phyloP scores from a whole-genome alignment of 2,797 vertebrate species.

The Decapterus maruadsi region DNA sequence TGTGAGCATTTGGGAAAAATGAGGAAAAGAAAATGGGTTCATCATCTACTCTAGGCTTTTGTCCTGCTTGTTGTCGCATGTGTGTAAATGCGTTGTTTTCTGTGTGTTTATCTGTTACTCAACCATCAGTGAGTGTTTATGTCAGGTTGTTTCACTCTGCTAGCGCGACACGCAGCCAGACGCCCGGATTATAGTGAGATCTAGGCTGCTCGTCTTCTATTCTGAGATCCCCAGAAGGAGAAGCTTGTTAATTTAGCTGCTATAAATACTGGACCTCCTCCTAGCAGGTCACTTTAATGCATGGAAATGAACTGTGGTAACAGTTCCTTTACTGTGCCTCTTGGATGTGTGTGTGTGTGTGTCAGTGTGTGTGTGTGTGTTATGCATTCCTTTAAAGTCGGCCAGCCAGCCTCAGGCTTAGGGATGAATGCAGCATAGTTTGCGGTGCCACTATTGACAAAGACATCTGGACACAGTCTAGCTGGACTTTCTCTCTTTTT shows the following conservation, averaged over 20 bases:
- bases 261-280: constrained; percentile 76
- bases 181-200: constrained; percentile 65
- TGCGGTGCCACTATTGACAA: constrained; percentile 36
- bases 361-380: neutral
- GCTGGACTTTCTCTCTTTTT: neutral
- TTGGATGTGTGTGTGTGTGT: constrained; percentile 1
- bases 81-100: constrained; percentile 15
- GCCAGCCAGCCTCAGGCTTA: constrained; percentile 33
- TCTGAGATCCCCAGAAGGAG: constrained; percentile 73
- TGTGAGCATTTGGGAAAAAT: constrained; percentile 21
- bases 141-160: constrained; percentile 26
- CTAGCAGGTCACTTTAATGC: constrained; percentile 62
- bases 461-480: constrained; percentile 23
- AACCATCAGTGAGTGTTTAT: constrained; percentile 19
- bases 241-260: constrained; percentile 78
- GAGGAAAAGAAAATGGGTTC: neutral
- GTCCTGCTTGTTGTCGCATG: constrained; percentile 3
- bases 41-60: neutral
- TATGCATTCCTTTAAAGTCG: constrained; percentile 24
- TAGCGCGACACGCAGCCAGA: constrained; percentile 33
- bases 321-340: constrained; percentile 28
- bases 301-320: constrained; percentile 46
- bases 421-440: constrained; percentile 28
- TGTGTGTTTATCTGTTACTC: constrained; percentile 32
- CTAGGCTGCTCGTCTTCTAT: constrained; percentile 71